phyloP scores from a whole-genome alignment of 2,888 invertebrate genomes.

The Dysmachus trigonus region DNA sequence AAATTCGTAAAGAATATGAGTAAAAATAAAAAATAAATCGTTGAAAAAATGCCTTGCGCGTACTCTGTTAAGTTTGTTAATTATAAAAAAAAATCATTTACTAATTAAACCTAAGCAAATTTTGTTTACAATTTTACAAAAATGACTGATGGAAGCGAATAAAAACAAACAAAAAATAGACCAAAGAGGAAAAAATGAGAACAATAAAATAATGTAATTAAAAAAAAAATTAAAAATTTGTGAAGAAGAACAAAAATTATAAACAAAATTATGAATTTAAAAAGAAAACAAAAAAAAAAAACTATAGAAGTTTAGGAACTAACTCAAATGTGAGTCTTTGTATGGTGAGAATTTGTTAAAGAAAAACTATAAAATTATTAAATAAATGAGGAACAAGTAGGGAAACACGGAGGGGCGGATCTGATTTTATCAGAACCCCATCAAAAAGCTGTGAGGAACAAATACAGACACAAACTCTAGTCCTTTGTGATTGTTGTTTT shows the following conservation, averaged over 20 bases:
- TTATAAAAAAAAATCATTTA: background rate
- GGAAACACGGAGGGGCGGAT: background rate
- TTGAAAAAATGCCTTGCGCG: background rate
- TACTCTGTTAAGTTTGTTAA: background rate
- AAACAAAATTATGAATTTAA: background rate
- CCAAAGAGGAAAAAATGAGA: background rate
- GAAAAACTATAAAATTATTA: background rate
- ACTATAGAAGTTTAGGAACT: background rate
- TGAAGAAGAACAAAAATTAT: background rate
- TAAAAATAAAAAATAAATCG: background rate
- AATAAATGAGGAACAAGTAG: background rate
- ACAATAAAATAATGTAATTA: background rate
- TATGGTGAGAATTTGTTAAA: background rate
- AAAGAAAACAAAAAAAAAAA: background rate
- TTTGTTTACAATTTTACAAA: background rate
- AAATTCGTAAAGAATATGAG: background rate
- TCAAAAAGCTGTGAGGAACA: background rate
- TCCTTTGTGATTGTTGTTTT: constrained; percentile 10
- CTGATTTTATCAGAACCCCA: background rate
- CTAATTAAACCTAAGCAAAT: background rate
- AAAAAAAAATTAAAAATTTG: background rate
- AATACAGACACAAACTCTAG: background rate
- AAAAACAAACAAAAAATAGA: background rate
- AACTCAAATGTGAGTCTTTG: background rate
- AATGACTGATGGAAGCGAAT: background rate